These are phyloP conservation scores for Schizothorax lantsangensis DNA, from an alignment of 2,797 vertebrate species.

Conservation along the genomic window DNA sequence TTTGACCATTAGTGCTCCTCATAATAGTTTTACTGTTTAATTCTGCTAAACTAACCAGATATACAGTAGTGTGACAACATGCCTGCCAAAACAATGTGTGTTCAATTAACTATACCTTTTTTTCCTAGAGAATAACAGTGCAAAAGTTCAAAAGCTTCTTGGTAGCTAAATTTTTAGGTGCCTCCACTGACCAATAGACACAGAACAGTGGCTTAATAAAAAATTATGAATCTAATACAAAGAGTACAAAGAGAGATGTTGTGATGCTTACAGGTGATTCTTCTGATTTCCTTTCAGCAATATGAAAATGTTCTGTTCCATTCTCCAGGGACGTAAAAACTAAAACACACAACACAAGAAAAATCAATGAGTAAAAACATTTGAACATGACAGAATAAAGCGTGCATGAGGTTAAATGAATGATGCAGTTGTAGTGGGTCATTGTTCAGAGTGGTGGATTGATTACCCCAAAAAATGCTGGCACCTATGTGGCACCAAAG, in stretches of 20 bases:
- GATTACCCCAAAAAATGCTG: constrained; percentile 43
- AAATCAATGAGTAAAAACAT: constrained; percentile 7
- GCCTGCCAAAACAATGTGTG: not conserved
- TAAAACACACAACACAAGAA: constrained; percentile 67
- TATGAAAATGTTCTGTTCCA: constrained; percentile 81
- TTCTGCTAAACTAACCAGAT: not conserved
- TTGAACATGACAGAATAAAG: constrained; percentile 1
- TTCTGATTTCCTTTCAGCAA: constrained; percentile 80
- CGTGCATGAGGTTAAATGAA: constrained; percentile 8
- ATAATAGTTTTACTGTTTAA: not conserved
- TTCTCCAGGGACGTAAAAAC: constrained; percentile 94
- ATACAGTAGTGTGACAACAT: not conserved
- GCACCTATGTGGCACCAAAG: constrained; percentile 27
- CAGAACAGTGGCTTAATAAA: not conserved
- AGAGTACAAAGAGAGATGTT: not conserved
- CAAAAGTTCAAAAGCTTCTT: not conserved
- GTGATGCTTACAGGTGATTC: constrained; percentile 77
- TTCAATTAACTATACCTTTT: not conserved
- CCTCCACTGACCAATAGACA: not conserved
- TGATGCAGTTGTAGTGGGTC: constrained; percentile 7
- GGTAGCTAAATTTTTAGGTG: not conserved
- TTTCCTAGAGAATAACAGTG: not conserved
- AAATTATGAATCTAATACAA: not conserved
- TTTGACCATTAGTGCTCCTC: not conserved
- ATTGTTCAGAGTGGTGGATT: constrained; percentile 31